These are phyloP conservation scores for Pachyuromys duprasi DNA, from an alignment of 2,797 vertebrate genomes.

Conservation along the genomic window DNA sequence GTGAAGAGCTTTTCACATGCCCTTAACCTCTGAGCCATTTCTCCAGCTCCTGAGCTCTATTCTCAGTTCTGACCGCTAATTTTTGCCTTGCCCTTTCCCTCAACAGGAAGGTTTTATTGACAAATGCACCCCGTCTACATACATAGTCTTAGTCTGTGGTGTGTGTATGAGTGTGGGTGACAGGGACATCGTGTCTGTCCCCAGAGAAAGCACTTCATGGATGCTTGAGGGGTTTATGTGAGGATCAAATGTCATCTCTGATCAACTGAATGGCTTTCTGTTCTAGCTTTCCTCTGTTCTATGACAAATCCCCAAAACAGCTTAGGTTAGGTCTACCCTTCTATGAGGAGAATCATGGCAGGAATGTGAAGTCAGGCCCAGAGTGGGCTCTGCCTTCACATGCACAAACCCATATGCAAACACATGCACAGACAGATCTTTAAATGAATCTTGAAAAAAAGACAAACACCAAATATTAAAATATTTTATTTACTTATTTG, in stretches of 20 bases:
- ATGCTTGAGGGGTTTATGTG: not conserved
- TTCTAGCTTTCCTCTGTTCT: not conserved
- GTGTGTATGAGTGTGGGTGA: too few relatives aligned
- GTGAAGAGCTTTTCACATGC: not conserved
- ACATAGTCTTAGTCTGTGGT: not conserved
- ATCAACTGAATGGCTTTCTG: not conserved
- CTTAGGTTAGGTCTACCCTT: not conserved
- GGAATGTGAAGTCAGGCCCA: not conserved
- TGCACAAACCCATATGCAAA: not conserved
- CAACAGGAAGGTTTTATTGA: not conserved
- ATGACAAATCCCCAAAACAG: not conserved
- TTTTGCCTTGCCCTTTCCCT: not conserved
- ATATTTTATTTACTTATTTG: not conserved
- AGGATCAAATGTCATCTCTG: not conserved
- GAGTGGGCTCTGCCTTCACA: not conserved
- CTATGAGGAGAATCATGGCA: not conserved
- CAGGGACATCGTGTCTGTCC: too few relatives aligned
- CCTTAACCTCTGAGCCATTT: not conserved
- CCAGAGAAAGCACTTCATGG: not conserved
- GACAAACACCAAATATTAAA: not conserved
- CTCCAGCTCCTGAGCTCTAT: not conserved
- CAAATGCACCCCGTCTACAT: too few relatives aligned
- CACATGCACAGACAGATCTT: not conserved
- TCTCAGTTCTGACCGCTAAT: not conserved
- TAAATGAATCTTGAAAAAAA: not conserved